Conservation (phyloP, 2,113 vertebrate species). For the Bufo gargarizans region DNA sequence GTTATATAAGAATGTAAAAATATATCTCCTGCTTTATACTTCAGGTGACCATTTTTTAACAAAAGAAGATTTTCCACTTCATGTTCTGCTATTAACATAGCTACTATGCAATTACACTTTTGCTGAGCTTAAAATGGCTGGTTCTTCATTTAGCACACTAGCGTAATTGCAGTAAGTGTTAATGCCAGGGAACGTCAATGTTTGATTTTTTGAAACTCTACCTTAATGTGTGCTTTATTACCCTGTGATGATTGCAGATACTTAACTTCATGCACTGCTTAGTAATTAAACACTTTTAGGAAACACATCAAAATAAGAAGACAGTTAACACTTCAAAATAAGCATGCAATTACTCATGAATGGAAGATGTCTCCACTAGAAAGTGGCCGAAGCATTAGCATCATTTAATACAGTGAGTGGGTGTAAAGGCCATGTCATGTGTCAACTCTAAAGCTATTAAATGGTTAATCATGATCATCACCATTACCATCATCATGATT, state of each 20-base stretch:
- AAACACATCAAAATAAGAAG: conserved; percentile 50
- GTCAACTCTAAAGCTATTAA: background rate
- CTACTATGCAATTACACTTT: conserved; percentile 45
- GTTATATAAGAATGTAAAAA: background rate
- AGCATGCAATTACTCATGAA: conserved; percentile 36
- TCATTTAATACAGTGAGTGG: background rate
- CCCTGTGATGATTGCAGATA: conserved; percentile 38
- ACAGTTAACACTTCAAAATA: conserved; percentile 32
- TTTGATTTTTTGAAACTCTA: conserved; percentile 43
- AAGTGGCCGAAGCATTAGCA: conserved; percentile 6
- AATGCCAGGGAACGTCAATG: conserved; percentile 47
- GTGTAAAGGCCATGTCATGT: background rate
- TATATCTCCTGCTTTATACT: background rate
- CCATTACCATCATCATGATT: background rate
- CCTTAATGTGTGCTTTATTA: conserved; percentile 46
- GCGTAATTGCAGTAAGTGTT: conserved; percentile 43
- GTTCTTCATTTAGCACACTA: conserved; percentile 29
- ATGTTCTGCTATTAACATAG: background rate
- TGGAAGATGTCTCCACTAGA: background rate
- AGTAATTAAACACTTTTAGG: conserved; percentile 53
- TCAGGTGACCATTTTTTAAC: conserved; percentile 25
- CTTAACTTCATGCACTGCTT: conserved; percentile 27
- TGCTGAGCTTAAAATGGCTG: conserved; percentile 23
- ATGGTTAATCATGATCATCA: background rate
- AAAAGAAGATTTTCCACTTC: background rate